A percentile compares a stretch with the other conserved stretches of the same genome.
phyloP scores from a whole-genome alignment of 2,113 vertebrate species.

The Sciurus niger region DNA sequence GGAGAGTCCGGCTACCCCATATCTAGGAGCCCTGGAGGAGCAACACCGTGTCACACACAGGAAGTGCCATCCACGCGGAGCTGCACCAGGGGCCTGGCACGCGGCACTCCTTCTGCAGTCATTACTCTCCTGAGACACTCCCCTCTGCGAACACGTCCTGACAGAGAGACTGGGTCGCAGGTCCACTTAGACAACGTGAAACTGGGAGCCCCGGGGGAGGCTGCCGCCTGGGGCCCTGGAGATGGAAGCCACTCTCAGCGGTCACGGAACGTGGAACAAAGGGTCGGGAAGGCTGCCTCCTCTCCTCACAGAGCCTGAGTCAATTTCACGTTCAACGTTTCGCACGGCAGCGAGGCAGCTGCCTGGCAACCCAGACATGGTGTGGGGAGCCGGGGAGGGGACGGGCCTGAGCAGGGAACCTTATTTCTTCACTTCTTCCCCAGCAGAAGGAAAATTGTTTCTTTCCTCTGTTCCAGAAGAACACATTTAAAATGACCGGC shows the following conservation, averaged over 20 bases:
- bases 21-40: background rate
- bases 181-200: background rate
- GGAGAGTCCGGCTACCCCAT: background rate
- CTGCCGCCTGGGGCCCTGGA: too few relatives aligned
- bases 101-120: accelerated
- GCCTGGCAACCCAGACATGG: constrained; percentile 64
- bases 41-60: too few relatives aligned
- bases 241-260: too few relatives aligned
- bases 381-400: background rate
- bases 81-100: background rate
- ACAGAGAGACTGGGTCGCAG: background rate
- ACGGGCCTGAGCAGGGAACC: background rate
- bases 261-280: constrained; percentile 8
- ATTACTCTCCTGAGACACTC: background rate
- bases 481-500: constrained; percentile 69
- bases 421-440: constrained; percentile 69
- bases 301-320: constrained; percentile 56
- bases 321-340: constrained; percentile 4
- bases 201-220: background rate
- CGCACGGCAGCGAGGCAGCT: constrained; percentile 40
- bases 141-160: background rate
- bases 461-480: constrained; percentile 71
- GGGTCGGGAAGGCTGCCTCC: background rate
- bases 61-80: too few relatives aligned
- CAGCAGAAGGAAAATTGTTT: constrained; percentile 73